Conservation (phyloP, 2,113 vertebrate genomes). For the Gavia stellata region DNA sequence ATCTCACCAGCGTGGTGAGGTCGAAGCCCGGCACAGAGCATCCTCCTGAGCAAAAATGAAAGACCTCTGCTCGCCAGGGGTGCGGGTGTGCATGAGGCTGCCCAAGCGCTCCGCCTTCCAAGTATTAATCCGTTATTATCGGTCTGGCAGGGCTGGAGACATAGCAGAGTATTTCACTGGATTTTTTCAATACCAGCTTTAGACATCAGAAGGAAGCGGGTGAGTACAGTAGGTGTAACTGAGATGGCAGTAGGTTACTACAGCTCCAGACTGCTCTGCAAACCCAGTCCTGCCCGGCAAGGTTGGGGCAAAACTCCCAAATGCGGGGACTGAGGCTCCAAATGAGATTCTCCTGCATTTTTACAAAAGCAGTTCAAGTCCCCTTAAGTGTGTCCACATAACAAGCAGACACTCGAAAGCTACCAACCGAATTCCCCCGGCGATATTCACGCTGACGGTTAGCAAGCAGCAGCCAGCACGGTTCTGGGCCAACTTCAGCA, state of each 20-base stretch:
- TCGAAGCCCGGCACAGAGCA: neutral
- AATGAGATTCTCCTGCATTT: neutral
- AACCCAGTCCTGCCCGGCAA: neutral
- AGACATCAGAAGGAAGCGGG: rapidly evolving
- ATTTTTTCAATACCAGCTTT: neutral
- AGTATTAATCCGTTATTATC: neutral
- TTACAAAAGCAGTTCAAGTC: neutral
- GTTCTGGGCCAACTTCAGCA: neutral
- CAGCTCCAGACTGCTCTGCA: rapidly evolving
- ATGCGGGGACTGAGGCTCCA: rapidly evolving
- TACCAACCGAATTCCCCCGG: rapidly evolving
- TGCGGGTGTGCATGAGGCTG: neutral
- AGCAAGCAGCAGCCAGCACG: rapidly evolving
- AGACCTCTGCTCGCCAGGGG: neutral
- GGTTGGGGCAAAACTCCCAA: neutral
- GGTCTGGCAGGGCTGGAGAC: neutral
- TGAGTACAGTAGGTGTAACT: rapidly evolving
- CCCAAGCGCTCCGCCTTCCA: neutral
- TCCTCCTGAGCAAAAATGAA: neutral
- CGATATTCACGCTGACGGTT: rapidly evolving
- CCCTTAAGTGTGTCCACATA: rapidly evolving
- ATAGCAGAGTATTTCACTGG: rapidly evolving
- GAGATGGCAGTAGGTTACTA: rapidly evolving
- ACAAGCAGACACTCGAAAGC: too few species aligned
- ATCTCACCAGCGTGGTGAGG: neutral